Evolutionary conservation across 1,140 invertebrate genomes (phyloP).

Genomic region (Halotydeus destructor): DNA sequence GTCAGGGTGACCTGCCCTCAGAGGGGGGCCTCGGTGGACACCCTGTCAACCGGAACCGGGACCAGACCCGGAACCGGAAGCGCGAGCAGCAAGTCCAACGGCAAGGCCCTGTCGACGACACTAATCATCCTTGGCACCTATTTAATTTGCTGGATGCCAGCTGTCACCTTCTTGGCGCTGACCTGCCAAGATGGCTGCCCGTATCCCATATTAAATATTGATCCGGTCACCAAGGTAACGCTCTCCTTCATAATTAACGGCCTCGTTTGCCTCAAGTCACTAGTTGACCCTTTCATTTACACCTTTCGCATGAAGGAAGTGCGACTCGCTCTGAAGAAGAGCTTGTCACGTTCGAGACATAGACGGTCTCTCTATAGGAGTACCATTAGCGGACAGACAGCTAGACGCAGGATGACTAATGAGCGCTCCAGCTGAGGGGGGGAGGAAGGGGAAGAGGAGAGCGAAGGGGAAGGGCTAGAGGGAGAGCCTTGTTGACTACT

Average conservation of each 20-base stretch:
- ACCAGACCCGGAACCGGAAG: too few species aligned
- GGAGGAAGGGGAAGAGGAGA: too few species aligned
- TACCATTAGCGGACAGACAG: too few species aligned
- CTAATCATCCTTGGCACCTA: constrained; percentile 43
- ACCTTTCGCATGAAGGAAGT: constrained; percentile 42
- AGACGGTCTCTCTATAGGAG: too few species aligned
- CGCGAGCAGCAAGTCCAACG: too few species aligned
- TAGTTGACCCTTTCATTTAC: constrained; percentile 45
- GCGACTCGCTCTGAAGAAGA: constrained; percentile 16
- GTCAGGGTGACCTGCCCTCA: too few species aligned
- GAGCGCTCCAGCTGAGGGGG: too few species aligned
- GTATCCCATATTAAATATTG: constrained; percentile 8
- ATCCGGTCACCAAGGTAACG: constrained; percentile 3
- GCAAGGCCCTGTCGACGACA: constrained; percentile 42
- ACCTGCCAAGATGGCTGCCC: constrained; percentile 27
- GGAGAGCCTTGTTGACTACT: too few species aligned
- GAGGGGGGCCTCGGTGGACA: too few species aligned
- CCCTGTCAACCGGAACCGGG: too few species aligned
- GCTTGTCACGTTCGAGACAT: neutral
- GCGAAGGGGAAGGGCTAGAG: too few species aligned
- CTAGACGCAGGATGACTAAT: too few species aligned
- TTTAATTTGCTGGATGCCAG: constrained; percentile 40
- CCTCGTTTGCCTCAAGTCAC: constrained; percentile 38
- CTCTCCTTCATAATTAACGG: constrained; percentile 17
- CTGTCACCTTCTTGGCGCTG: constrained; percentile 30